Percentiles rank a stretch among this genome's conserved stretches.
phyloP scores from a whole-genome alignment of 1,140 invertebrate genomes.

The Anoplophora glabripennis region DNA sequence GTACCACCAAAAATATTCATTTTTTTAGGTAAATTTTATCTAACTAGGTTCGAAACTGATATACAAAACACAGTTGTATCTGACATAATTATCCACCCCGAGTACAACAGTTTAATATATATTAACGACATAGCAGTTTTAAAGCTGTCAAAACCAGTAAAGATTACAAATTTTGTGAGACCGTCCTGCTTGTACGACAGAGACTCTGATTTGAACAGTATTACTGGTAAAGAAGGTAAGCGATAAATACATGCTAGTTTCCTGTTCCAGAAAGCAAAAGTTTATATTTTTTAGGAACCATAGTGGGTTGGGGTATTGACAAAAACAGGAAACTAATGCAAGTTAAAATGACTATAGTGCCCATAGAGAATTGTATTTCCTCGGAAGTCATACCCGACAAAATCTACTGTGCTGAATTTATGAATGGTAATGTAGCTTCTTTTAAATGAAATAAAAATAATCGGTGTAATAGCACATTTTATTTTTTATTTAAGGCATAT shows the following conservation, averaged over 20 bases:
- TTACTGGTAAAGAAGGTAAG: conserved; percentile 53
- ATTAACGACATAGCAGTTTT: conserved; percentile 59
- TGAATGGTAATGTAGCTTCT: too few species aligned
- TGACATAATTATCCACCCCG: conserved; percentile 55
- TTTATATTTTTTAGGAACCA: conserved; percentile 48
- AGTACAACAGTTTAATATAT: conserved; percentile 55
- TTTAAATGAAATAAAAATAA: too few species aligned
- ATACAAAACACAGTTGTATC: conserved; percentile 48
- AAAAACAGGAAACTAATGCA: conserved; percentile 49
- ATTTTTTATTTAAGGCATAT: too few species aligned
- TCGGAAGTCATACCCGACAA: too few species aligned
- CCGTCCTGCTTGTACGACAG: conserved; percentile 60
- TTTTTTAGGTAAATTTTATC: conserved; percentile 53
- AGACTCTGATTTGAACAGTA: conserved; percentile 47
- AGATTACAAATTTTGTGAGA: conserved; percentile 54
- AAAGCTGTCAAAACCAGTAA: conserved; percentile 49
- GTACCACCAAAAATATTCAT: background rate
- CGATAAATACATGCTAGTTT: background rate
- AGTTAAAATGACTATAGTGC: too few species aligned
- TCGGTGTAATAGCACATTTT: too few species aligned
- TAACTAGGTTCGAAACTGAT: conserved; percentile 50
- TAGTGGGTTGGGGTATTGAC: conserved; percentile 65
- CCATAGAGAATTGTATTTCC: too few species aligned
- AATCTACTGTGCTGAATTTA: too few species aligned
- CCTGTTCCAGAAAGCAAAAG: too few species aligned